Evolutionary conservation across 2,113 vertebrate genomes (phyloP), one percentile per base, ranked within the genome.

Genomic region (Urocitellus parryii): DNA sequence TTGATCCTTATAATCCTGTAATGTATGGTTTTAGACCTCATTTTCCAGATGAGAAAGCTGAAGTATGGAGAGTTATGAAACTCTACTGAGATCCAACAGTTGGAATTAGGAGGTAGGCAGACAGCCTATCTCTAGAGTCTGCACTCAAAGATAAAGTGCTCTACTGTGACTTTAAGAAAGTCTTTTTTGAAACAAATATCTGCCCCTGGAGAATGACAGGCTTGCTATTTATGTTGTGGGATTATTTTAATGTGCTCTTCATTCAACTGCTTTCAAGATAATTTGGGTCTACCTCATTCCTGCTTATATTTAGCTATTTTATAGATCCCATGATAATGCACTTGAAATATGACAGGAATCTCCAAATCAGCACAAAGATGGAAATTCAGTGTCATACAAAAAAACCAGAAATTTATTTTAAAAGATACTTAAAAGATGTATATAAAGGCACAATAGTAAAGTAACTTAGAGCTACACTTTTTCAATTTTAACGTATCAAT

Each of bases 391-490:
- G 73, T 51, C 5, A 82, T 2, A 80, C 12, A 82, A 27, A 84
- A 95, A 95, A 93, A 82, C 84, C 3, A 77, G 34, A 94, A 93
- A 73, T 53, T 16, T 37, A n/a, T 86, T 74, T 93, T 88, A 77
- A 88, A 78, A 94, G 18, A 74, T 63, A 61, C 9, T 91, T 87
- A 70, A 72, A 72, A 83, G 90, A 68, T 92, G 5, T 37, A 37
- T 32, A 22, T 32, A 92, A 92, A 27, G 10, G 5, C 34, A 88
- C 16, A 37, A 72, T 48, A 58, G 17, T 3, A 63, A 1, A 80
- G 29, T 39, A 13, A 22, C 74, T 91, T 96, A 65, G 34, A 93
- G 25, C 56, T 86, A 10, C 70, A 39, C 39, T 92, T 89, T 29
- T 86, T 48, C 86, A 88, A 45, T 24, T 86, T 73, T 56, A 94